Evolutionary conservation across 2,888 invertebrate species (phyloP), one percentile per base, ranked within the genome.

Genomic region (Heliconius erato): DNA sequence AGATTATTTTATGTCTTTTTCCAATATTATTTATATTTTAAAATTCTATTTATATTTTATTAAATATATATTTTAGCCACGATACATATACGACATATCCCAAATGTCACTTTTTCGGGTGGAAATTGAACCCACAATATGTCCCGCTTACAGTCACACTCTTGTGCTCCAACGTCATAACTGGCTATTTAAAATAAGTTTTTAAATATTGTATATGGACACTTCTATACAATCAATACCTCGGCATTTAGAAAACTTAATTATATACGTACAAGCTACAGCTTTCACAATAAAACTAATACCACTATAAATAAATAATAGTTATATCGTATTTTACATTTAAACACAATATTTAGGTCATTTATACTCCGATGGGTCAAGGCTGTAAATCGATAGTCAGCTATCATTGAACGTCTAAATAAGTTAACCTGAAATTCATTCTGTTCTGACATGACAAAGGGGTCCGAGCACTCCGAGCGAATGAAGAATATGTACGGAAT

Each of bases 351-450:
- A 59, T 74, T 59, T 74, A 59, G 74, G 74, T 74, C 74, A 74
- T 28, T 28, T 28, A 40, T 28, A 32, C 28, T 14, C n/a, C 74
- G 59, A 59, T 32, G 74, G 74, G 74, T 74, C 59, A 59, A n/a
- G 32, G 54, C 49, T 74, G 44, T 35, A n/a, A 74, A 74, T 74
- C 74, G 74, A 59, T 59, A 59, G 23, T 59, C 32, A 49, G 49
- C 49, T 74, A 74, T 74, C 54, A 74, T 59, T 23, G 74, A 59
- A 59, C 23, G 32, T 59, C 74, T 74, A 74, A 74, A 74, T 74
- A 74, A 32, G 35, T 74, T 59, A n/a, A 59, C 59, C 59, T 74
- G 59, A 74, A 74, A 59, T 59, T 74, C n/a, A 35, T 59, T 74
- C 28, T 32, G 35, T n/a, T n/a, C 23, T 32, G 59, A 59, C 74